Conservation (phyloP, 2,888 invertebrate species). For the Emesis furor region DNA sequence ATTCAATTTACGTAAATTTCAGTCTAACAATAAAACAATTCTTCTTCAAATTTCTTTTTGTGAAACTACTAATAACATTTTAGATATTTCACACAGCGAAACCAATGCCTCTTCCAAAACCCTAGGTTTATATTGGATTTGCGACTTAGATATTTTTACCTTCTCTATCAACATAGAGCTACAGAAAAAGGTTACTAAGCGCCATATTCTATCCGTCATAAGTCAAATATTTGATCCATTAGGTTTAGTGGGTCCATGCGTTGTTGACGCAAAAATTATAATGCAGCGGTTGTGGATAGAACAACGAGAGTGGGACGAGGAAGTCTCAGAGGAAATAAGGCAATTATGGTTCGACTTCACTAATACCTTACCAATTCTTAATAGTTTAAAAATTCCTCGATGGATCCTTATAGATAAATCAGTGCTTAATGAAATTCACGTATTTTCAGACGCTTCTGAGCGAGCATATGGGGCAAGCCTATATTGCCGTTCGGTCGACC, state of each 20-base stretch:
- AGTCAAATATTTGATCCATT: slow-evolving; percentile 74
- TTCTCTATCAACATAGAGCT: slow-evolving; percentile 62
- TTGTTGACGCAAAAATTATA: slow-evolving; percentile 66
- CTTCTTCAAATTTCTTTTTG: slow-evolving; percentile 25
- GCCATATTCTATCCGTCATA: slow-evolving; percentile 65
- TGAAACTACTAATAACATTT: slow-evolving; percentile 30
- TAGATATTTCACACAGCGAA: slow-evolving; percentile 38
- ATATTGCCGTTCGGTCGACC: slow-evolving; percentile 56
- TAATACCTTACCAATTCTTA: slow-evolving; percentile 42
- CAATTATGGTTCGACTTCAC: slow-evolving; percentile 31
- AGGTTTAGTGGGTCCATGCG: slow-evolving; percentile 69
- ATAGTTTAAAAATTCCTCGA: slow-evolving; percentile 65
- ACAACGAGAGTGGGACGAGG: slow-evolving; percentile 57
- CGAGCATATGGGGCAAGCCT: slow-evolving; percentile 70
- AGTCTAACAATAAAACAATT: slow-evolving; percentile 61
- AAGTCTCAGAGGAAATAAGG: slow-evolving; percentile 57
- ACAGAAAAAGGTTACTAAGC: slow-evolving; percentile 72
- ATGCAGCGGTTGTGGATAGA: slow-evolving; percentile 66
- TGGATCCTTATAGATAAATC: slow-evolving; percentile 45
- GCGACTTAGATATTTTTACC: slow-evolving; percentile 56
- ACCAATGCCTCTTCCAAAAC: slow-evolving; percentile 58
- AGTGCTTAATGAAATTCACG: slow-evolving; percentile 63
- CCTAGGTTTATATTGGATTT: slow-evolving; percentile 73
- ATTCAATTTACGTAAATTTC: slow-evolving; percentile 69
- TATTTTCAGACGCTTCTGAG: slow-evolving; percentile 74